Conservation (phyloP, 2,113 vertebrate genomes). For the Kryptolebias marmoratus region DNA sequence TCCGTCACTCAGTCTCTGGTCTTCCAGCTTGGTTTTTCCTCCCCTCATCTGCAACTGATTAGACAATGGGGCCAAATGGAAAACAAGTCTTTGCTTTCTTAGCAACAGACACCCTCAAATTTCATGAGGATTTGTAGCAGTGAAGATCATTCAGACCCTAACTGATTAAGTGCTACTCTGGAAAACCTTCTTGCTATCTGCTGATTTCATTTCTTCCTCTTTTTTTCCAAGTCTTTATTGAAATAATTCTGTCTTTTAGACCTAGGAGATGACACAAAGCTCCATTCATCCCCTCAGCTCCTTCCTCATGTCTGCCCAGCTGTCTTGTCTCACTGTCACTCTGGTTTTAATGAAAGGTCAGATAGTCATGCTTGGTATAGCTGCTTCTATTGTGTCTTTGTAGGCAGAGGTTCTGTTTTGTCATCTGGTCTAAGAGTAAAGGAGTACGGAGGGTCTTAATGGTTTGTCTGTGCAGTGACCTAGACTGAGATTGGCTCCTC, state of each 20-base stretch:
- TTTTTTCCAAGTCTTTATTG: background rate
- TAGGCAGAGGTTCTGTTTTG: conserved; percentile 32
- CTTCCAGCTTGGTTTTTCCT: conserved; percentile 61
- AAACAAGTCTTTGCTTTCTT: conserved; percentile 74
- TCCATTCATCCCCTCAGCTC: conserved; percentile 67
- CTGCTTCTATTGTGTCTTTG: conserved; percentile 59
- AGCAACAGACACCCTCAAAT: conserved; percentile 61
- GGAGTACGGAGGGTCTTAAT: conserved; percentile 30
- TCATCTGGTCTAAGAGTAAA: conserved; percentile 50
- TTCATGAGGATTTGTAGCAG: conserved; percentile 67
- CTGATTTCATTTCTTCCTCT: conserved; percentile 28
- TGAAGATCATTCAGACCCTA: conserved; percentile 57
- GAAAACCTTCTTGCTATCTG: conserved; percentile 48
- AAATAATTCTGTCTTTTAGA: conserved; percentile 7
- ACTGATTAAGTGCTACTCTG: conserved; percentile 63
- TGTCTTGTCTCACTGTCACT: conserved; percentile 70
- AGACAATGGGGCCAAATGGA: conserved; percentile 64
- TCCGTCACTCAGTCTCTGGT: conserved; percentile 37
- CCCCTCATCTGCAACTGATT: conserved; percentile 77
- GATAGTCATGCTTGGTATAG: conserved; percentile 55
- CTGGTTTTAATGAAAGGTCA: conserved; percentile 69
- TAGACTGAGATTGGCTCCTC: conserved; percentile 45
- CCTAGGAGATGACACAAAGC: conserved; percentile 62
- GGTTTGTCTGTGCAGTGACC: conserved; percentile 57
- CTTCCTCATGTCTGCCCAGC: conserved; percentile 64